Evolutionary conservation across 2,113 vertebrate genomes (phyloP).

Genomic region (Azemiops feae): DNA sequence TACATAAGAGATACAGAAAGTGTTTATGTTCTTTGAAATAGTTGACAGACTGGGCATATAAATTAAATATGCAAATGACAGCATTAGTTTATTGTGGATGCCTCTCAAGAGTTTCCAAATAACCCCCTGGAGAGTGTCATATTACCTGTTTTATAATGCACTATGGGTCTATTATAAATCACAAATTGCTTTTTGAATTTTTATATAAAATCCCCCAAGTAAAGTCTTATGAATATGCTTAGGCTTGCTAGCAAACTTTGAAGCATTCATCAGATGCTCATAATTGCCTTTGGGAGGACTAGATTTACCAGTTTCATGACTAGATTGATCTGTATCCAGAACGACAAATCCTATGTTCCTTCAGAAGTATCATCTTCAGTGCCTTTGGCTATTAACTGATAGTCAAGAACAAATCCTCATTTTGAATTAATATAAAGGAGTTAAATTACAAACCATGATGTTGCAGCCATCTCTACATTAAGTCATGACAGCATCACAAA

Average conservation of each 20-base stretch:
- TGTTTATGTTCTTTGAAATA: neutral
- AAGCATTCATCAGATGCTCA: neutral
- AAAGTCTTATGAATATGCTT: neutral
- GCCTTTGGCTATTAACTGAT: slow-evolving; percentile 5
- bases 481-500: neutral
- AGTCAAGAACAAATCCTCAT: slow-evolving; percentile 4
- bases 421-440: neutral
- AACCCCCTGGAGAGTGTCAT: slow-evolving; percentile 1
- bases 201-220: slow-evolving; percentile 8
- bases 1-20: neutral
- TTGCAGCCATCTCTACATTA: neutral
- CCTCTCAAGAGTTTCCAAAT: slow-evolving; percentile 1
- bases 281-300: slow-evolving; percentile 4
- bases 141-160: slow-evolving; percentile 19
- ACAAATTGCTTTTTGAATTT: slow-evolving; percentile 14
- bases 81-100: neutral
- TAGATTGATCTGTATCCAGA: slow-evolving; percentile 1
- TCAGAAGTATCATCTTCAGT: neutral
- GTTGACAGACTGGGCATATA: neutral
- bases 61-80: slow-evolving; percentile 30
- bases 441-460: neutral
- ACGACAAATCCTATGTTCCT: slow-evolving; percentile 12
- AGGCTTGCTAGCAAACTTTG: neutral
- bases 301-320: slow-evolving; percentile 5
- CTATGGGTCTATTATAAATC: slow-evolving; percentile 1